Evolutionary conservation across 1,140 invertebrate species (phyloP).

Genomic region (Drosophila lowei): DNA sequence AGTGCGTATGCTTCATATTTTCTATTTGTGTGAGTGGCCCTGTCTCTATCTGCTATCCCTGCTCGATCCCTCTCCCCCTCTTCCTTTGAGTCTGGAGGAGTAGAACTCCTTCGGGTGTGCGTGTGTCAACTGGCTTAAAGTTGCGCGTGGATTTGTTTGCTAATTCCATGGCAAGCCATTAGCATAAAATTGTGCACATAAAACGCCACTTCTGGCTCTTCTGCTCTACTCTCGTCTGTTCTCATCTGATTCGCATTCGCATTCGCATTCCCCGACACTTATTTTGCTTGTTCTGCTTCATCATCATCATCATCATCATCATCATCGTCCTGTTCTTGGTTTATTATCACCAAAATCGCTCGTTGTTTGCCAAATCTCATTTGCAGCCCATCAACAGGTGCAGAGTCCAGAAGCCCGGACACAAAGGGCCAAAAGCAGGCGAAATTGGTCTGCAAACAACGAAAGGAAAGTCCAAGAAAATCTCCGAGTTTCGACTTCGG

Average conservation of each 20-base stretch:
- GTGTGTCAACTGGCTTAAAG: conserved; percentile 60
- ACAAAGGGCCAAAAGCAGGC: conserved; percentile 44
- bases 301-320: conserved; percentile 19
- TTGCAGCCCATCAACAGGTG: conserved; percentile 70
- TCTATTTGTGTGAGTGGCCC: conserved; percentile 12
- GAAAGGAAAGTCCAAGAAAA: too few relatives aligned
- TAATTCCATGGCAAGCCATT: conserved; percentile 56
- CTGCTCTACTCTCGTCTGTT: not conserved
- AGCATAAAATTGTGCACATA: conserved; percentile 67
- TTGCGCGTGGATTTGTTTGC: conserved; percentile 53
- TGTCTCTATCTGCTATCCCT: not conserved
- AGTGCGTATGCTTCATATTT: conserved; percentile 52
- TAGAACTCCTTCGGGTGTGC: not conserved
- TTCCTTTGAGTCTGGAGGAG: not conserved
- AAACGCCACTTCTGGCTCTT: conserved; percentile 37
- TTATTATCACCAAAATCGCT: not conserved
- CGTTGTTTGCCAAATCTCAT: conserved; percentile 40
- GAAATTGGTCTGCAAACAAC: too few relatives aligned
- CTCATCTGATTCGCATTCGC: not conserved
- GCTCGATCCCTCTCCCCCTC: not conserved
- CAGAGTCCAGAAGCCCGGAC: not conserved
- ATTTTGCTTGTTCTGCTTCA: conserved; percentile 7
- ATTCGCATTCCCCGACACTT: not conserved
- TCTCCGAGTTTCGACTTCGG: too few relatives aligned
- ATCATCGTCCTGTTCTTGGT: not conserved